Base-by-base conservation (phyloP, 2,888 invertebrate genomes). In the Chymomyza procnemis region DNA sequence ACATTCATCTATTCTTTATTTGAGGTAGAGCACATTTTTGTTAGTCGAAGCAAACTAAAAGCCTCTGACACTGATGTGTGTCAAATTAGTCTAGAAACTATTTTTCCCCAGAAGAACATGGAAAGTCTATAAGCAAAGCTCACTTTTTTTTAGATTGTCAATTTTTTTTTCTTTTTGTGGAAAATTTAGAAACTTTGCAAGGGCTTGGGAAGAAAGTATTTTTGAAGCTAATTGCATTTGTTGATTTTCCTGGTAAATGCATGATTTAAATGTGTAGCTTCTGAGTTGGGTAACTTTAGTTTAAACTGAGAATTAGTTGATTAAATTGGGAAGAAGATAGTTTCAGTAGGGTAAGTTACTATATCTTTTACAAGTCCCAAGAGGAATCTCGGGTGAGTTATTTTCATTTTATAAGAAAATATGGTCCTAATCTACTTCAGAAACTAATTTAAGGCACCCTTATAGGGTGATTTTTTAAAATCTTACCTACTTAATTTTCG, bases 61-160 rank as follows among this genome's bases (percentile, higher is more conserved):
- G 30, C 9, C 54, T 41, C 34, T 63, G 48, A 64, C 50, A 56
- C 46, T 54, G 57, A 66, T 48, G 34, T 57, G 19, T 60, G 48
- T 30, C 58, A 19, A 60, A 65, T 60, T 60, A 65, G 60, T 54
- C 54, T n/a, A 21, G 34, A 41, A 41, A 41, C 34, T 12, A 41
- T 41, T 41, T 41, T 41, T n/a, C n/a, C 34, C 9, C 12, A 12
- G 34, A 41, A 12, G 12, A 4, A 41, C 9, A 41, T 12, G 34
- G 34, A 19, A 16, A 18, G 1, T 50, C 50, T 50, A 50, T 50
- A 50, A 18, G 50, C 47, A 47, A 47, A 47, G 34, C 12, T n/a
- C 47, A 41, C 12, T 41, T 41, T 14, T 41, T 12, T 41, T 41
- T 41, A 2, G 6, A 41, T 3, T n/a, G n/a, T n/a, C n/a, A n/a